phyloP scores from a whole-genome alignment of 2,888 invertebrate species.

The Heterodera filipjevi region DNA sequence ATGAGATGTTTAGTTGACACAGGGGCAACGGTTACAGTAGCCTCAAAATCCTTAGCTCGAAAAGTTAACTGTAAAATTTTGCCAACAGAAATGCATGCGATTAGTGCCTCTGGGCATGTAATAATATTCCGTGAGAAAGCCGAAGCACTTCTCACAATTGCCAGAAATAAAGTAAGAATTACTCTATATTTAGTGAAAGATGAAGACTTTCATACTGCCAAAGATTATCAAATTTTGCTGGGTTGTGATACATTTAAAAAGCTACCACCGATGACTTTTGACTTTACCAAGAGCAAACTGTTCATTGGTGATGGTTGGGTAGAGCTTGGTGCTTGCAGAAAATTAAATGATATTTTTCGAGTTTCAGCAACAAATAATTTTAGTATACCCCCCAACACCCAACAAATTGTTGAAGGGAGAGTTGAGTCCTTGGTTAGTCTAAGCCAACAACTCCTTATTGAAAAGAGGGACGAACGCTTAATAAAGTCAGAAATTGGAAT shows the following conservation, averaged over 20 bases:
- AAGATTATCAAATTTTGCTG: not conserved
- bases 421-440: not conserved
- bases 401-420: not conserved
- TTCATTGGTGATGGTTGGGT: not conserved
- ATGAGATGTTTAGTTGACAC: not conserved
- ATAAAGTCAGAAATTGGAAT: not conserved
- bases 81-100: not conserved
- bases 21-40: not conserved
- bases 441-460: not conserved
- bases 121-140: not conserved
- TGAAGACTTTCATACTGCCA: not conserved
- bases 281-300: not conserved
- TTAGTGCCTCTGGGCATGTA: not conserved
- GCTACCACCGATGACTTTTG: not conserved
- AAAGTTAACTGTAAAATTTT: not conserved
- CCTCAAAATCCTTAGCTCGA: not conserved
- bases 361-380: not conserved
- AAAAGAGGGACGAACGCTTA: not conserved
- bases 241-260: constrained; percentile 5
- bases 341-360: not conserved
- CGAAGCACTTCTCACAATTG: not conserved
- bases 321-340: not conserved
- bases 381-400: not conserved
- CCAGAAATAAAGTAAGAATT: not conserved
- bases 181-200: not conserved